phyloP scores from a whole-genome alignment of 2,797 vertebrate genomes.

The Neosalanx taihuensis region DNA sequence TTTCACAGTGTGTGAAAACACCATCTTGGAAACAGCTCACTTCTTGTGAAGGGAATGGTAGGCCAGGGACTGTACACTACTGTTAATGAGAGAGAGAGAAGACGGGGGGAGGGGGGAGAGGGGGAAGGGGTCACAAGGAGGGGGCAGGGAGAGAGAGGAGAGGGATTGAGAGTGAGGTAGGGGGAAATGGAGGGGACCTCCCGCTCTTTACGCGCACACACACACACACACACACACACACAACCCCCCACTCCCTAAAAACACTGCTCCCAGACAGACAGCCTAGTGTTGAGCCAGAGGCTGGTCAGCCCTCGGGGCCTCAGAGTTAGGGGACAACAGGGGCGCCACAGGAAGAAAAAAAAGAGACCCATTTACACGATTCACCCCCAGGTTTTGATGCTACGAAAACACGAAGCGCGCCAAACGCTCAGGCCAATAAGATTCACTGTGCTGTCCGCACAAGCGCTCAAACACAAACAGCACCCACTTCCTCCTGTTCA shows the following conservation, averaged over 20 bases:
- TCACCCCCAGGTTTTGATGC: neutral
- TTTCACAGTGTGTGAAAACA: slow-evolving; percentile 6
- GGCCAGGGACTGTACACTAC: neutral
- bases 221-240: slow-evolving; percentile 1
- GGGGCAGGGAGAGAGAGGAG: neutral
- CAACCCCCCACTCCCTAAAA: neutral
- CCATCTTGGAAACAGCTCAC: slow-evolving; percentile 15
- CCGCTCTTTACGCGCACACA: neutral
- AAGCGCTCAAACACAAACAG: neutral
- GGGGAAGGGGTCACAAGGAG: neutral
- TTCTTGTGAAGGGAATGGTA: neutral
- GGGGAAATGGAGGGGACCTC: neutral
- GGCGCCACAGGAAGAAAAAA: neutral
- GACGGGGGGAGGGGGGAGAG: neutral
- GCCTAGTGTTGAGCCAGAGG: neutral
- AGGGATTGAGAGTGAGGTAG: neutral
- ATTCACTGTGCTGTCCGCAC: neutral
- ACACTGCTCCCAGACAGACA: slow-evolving; percentile 5
- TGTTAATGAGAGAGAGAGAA: neutral
- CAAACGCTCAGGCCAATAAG: neutral
- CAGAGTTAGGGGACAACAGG: neutral
- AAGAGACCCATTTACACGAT: slow-evolving; percentile 4
- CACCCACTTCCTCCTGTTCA: neutral
- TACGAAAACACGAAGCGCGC: neutral
- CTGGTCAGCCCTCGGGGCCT: neutral